Evolutionary conservation across 2,888 invertebrate species (phyloP), one percentile per base, ranked within the genome.

Genomic region (Lithophane socia): DNA sequence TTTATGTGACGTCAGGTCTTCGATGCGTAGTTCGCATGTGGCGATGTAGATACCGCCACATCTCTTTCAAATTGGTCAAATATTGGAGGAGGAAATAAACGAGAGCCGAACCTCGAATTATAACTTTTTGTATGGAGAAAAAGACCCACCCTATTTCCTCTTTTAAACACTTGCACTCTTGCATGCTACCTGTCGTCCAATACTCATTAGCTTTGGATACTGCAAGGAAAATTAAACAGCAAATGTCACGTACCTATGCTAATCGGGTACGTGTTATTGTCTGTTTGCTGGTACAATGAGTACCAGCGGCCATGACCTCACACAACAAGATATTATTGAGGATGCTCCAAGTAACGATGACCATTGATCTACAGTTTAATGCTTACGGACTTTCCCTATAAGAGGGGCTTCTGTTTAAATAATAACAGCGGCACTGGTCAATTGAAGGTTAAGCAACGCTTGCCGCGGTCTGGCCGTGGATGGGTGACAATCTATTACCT

Each of bases 261-360:
- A 83, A 83, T 79, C 5, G n/a, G 10, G 49, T 64, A 74, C 73
- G 67, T 67, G 82, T 61, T 44, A 58, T 24, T 29, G 54, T 44
- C 67, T 63, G 76, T 73, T 72, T 52, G 52, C 21, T 52, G 52
- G 18, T 21, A 9, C 52, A 21, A 52, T 52, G 52, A 77, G 85
- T 77, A 77, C 83, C n/a, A 47, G 24, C 49, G 72, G 47, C 83
- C 83, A 37, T 84, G 83, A 83, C 74, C 77, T 67, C 67, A 10
- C 58, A 29, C 74, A 72, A 21, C 64, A 49, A 18, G 24, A 65
- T 37, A 16, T 21, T 63, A 82, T 64, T 63, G n/a, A 29, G n/a
- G 44, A 47, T 61, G 24, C 1, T 18, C 18, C 13, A 54, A 16
- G 16, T 47, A 12, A 60, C 54, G 24, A 42, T 13, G 21, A 18